Evolutionary conservation across 2,797 vertebrate species (phyloP).

Genomic region (Distichodus sexfasciatus): DNA sequence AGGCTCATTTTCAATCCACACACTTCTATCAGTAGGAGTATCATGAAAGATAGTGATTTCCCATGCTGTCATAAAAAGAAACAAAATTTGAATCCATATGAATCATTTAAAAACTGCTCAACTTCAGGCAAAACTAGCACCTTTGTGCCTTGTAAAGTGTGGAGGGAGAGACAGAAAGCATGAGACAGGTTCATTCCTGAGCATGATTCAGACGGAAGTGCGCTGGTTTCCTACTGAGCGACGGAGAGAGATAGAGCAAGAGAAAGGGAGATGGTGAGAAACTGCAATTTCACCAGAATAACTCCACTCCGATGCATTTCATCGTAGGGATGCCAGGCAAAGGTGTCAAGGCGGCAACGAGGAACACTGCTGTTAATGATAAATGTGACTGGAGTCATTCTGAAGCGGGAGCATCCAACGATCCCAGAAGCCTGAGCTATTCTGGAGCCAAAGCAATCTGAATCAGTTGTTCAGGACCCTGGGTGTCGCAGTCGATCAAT

Average conservation of each 20-base stretch:
- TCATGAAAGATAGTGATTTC: not conserved
- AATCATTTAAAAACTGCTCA: not conserved
- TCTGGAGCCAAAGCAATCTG: constrained; percentile 37
- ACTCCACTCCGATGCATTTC: constrained; percentile 36
- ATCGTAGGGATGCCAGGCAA: constrained; percentile 37
- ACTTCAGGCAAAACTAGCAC: not conserved
- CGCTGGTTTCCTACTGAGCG: constrained; percentile 51
- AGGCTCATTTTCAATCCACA: not conserved
- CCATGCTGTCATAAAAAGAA: not conserved
- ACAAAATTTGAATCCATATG: not conserved
- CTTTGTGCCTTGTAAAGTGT: not conserved
- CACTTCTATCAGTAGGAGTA: not conserved
- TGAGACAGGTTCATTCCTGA: constrained; percentile 46
- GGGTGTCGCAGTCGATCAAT: constrained; percentile 52
- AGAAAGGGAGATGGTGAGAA: constrained; percentile 35
- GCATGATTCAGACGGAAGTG: constrained; percentile 48
- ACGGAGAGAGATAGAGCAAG: constrained; percentile 44
- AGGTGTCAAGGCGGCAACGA: constrained; percentile 41
- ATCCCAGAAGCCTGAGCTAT: constrained; percentile 41
- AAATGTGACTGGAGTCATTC: constrained; percentile 48
- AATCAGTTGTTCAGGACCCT: constrained; percentile 49
- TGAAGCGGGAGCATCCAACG: constrained; percentile 38
- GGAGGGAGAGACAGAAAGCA: not conserved
- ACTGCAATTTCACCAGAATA: constrained; percentile 42
- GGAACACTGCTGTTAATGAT: constrained; percentile 46